These are phyloP conservation scores for Caenorhabditis sp. DNA, from an alignment of 2,888 invertebrate species.

Conservation along the genomic window DNA sequence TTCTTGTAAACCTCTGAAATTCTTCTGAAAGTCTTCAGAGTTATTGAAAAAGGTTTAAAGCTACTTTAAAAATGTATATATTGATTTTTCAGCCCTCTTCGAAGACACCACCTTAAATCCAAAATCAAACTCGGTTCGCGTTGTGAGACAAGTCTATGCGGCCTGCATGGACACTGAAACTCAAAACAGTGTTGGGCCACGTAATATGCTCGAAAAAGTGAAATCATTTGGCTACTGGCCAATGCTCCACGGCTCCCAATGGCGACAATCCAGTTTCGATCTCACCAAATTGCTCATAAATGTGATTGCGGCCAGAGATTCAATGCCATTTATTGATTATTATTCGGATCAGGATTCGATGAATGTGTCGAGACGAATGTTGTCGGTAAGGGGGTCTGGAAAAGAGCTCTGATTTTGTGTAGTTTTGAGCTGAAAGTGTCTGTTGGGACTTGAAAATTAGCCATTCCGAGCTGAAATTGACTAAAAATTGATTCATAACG, in stretches of 20 bases:
- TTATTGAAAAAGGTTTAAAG: too few relatives aligned
- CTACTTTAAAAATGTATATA: too few relatives aligned
- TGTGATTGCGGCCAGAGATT: conserved; percentile 52
- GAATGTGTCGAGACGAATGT: conserved; percentile 55
- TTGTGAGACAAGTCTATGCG: conserved; percentile 57
- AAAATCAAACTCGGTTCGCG: conserved; percentile 58
- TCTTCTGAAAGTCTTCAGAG: too few relatives aligned
- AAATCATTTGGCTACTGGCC: conserved; percentile 62
- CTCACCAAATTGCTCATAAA: conserved; percentile 56
- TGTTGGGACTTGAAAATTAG: too few relatives aligned
- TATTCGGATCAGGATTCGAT: conserved; percentile 63
- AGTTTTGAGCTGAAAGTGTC: background rate
- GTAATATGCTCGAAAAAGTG: conserved; percentile 55
- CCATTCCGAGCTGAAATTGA: too few relatives aligned
- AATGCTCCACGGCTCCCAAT: conserved; percentile 56
- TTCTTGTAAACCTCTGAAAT: too few relatives aligned
- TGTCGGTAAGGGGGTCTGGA: conserved; percentile 33
- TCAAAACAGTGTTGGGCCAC: conserved; percentile 48
- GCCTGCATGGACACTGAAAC: conserved; percentile 64
- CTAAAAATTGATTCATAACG: too few relatives aligned
- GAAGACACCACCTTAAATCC: conserved; percentile 53
- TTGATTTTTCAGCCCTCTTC: conserved; percentile 45
- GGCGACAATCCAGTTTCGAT: conserved; percentile 44
- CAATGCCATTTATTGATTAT: conserved; percentile 63
- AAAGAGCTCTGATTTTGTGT: background rate